phyloP scores from a whole-genome alignment of 2,797 vertebrate species.

The Leptoclinus maculatus region DNA sequence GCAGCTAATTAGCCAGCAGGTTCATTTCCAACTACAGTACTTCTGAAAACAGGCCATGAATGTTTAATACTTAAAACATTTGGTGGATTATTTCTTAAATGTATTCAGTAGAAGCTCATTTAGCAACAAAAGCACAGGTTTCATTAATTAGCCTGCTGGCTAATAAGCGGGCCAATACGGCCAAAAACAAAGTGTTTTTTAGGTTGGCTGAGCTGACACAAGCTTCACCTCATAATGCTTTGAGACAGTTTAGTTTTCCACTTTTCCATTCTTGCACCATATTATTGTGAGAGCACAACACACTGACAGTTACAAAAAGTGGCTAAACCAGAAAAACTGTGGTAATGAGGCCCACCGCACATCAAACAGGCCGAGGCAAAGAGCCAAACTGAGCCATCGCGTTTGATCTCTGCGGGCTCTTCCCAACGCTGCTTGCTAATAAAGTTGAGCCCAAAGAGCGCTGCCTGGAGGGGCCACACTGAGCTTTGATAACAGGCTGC shows the following conservation, averaged over 20 bases:
- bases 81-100: neutral
- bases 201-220: neutral
- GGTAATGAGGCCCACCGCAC: slow-evolving; percentile 27
- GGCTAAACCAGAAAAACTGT: slow-evolving; percentile 7
- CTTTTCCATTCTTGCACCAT: neutral
- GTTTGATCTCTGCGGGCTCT: slow-evolving; percentile 60
- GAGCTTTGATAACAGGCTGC: slow-evolving; percentile 64
- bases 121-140: neutral
- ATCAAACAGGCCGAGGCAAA: slow-evolving; percentile 36
- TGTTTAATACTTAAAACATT: neutral
- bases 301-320: neutral
- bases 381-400: slow-evolving; percentile 24
- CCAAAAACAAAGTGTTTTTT: neutral
- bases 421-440: slow-evolving; percentile 40
- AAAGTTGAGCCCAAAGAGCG: slow-evolving; percentile 56
- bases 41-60: neutral
- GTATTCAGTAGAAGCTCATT: neutral
- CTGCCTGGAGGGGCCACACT: slow-evolving; percentile 48
- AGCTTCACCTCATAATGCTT: neutral
- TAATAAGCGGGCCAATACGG: neutral
- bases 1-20: neutral
- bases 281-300: neutral
- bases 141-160: neutral
- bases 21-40: neutral
- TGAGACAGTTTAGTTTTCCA: neutral